Conservation (phyloP, 2,888 invertebrate species). For the Aethes cnicana region DNA sequence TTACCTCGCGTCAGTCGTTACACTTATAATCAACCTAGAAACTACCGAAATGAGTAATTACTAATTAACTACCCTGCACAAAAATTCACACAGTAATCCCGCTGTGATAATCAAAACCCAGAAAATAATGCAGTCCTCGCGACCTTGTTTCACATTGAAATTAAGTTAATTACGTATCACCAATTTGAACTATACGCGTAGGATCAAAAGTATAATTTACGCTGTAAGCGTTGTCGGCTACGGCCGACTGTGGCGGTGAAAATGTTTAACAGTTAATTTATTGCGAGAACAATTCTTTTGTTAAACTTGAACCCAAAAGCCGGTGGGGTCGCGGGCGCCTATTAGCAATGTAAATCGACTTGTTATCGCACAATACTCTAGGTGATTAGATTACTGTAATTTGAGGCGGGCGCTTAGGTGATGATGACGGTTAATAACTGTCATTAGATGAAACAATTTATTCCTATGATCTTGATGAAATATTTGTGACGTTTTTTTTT, state of each 20-base stretch:
- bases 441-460: no score
- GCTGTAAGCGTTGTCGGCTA: no score
- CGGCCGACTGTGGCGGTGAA: no score
- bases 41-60: neutral
- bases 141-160: conserved; percentile 31
- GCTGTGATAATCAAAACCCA: conserved; percentile 19
- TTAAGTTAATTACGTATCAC: no score
- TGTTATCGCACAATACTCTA: conserved; percentile 40
- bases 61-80: neutral
- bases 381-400: conserved; percentile 23
- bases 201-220: no score
- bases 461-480: no score
- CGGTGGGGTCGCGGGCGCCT: conserved; percentile 45
- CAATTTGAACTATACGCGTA: no score
- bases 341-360: conserved; percentile 51
- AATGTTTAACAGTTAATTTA: conserved; percentile 29
- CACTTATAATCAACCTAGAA: conserved; percentile 8
- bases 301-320: conserved; percentile 51
- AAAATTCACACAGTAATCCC: conserved; percentile 23
- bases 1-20: no score
- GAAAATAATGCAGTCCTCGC: conserved; percentile 20
- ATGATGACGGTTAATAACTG: no score
- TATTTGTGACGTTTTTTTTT: no score
- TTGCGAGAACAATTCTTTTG: conserved; percentile 30
- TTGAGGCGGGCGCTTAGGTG: neutral